These are phyloP conservation scores for Zaprionus ghesquierei DNA, from an alignment of 1,140 invertebrate genomes.

Conservation along the genomic window DNA sequence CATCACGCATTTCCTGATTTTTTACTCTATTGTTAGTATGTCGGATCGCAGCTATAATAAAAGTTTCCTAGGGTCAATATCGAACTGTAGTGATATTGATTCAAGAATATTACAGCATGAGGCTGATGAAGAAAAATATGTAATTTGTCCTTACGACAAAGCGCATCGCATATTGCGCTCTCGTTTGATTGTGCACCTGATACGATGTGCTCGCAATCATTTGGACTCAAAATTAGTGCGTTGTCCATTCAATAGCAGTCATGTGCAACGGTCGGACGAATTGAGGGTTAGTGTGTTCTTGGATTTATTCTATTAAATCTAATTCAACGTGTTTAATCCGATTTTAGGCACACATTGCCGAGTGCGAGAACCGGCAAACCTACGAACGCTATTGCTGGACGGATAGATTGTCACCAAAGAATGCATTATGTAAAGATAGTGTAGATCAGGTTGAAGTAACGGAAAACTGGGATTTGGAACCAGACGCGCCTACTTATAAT, in stretches of 20 bases:
- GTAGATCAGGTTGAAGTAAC: background rate
- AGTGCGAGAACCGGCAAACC: conserved; percentile 3
- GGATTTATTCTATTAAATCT: background rate
- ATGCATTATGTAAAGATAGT: background rate
- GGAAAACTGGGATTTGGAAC: conserved; percentile 57
- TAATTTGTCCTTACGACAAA: conserved; percentile 36
- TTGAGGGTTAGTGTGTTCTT: conserved; percentile 18
- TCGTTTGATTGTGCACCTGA: conserved; percentile 30
- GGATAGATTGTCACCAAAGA: background rate
- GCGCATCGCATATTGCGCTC: conserved; percentile 18
- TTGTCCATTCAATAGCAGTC: conserved; percentile 45
- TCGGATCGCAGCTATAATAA: background rate
- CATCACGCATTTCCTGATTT: background rate
- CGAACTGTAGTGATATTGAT: background rate
- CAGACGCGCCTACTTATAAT: conserved; percentile 33
- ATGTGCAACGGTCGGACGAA: conserved; percentile 6
- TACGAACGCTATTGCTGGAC: background rate
- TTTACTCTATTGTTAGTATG: background rate
- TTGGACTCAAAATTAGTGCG: conserved; percentile 4
- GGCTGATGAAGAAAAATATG: background rate
- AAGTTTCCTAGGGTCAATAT: background rate
- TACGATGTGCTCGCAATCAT: conserved; percentile 41
- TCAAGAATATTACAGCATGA: background rate
- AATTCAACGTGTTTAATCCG: background rate
- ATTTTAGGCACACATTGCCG: conserved; percentile 17